phyloP scores from a whole-genome alignment of 2,113 vertebrate genomes.

The Leuciscus idus region DNA sequence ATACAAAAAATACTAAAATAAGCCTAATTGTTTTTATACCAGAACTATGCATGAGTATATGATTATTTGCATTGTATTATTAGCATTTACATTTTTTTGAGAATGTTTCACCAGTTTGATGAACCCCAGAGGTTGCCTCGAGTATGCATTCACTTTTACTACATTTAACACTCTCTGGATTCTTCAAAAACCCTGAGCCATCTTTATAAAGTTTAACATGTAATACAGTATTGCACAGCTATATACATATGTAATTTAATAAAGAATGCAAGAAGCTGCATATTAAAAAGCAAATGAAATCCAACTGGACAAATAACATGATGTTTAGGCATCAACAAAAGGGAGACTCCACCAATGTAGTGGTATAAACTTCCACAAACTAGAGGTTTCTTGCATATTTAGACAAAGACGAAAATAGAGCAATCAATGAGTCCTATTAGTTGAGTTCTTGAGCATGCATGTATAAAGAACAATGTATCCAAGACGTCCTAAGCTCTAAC shows the following conservation, averaged over 20 bases:
- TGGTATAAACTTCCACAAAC: background rate
- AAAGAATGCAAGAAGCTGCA: background rate
- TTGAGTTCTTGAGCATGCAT: background rate
- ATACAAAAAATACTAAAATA: too few species aligned
- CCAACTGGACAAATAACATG: background rate
- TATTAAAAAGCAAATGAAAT: background rate
- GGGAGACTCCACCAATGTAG: background rate
- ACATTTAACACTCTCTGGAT: background rate
- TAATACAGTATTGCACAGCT: background rate
- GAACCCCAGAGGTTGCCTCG: background rate
- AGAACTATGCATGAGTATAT: background rate
- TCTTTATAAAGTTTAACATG: background rate
- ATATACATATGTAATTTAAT: background rate
- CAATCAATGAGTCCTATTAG: background rate
- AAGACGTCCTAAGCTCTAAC: background rate
- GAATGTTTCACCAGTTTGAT: background rate
- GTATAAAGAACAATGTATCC: background rate
- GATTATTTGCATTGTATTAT: background rate
- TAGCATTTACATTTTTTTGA: background rate
- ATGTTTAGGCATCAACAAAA: background rate
- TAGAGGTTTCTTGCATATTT: background rate
- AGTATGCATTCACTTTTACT: background rate
- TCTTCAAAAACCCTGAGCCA: background rate
- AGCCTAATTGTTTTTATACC: too few species aligned
- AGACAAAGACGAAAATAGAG: background rate